These are phyloP conservation scores for Limnephilus auricula DNA, from an alignment of 2,888 invertebrate genomes.

Conservation along the genomic window DNA sequence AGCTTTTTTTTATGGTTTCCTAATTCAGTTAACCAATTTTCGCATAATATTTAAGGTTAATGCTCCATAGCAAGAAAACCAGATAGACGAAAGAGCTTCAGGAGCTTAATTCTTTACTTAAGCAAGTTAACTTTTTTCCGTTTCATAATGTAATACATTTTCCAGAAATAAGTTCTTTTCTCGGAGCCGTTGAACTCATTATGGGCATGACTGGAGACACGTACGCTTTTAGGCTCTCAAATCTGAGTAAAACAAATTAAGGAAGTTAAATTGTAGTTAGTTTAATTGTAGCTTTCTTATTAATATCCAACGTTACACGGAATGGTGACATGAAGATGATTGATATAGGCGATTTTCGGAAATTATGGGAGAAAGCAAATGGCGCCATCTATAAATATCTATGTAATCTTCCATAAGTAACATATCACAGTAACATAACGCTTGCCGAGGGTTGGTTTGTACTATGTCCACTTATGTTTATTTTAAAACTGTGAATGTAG, in stretches of 20 bases:
- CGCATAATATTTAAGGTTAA: background rate
- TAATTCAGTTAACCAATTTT: background rate
- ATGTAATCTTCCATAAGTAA: too few relatives aligned
- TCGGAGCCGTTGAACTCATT: slow-evolving; percentile 22
- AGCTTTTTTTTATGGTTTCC: background rate
- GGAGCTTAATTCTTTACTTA: background rate
- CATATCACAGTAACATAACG: too few relatives aligned
- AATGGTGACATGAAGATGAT: background rate
- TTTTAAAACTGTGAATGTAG: too few relatives aligned
- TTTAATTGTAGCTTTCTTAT: background rate
- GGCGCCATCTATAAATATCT: background rate
- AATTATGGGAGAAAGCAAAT: background rate
- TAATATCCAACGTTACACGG: background rate
- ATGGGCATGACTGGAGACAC: background rate
- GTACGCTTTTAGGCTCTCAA: background rate
- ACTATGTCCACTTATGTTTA: too few relatives aligned
- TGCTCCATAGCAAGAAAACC: background rate
- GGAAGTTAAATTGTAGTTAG: background rate
- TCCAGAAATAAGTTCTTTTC: slow-evolving; percentile 26
- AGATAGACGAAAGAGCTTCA: background rate
- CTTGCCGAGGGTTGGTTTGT: too few relatives aligned
- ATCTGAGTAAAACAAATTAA: background rate
- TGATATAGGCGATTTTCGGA: background rate
- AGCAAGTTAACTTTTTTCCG: slow-evolving; percentile 11
- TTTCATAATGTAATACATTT: background rate